Evolutionary conservation across 2,888 invertebrate genomes (phyloP).

Genomic region (Oligia strigilis): DNA sequence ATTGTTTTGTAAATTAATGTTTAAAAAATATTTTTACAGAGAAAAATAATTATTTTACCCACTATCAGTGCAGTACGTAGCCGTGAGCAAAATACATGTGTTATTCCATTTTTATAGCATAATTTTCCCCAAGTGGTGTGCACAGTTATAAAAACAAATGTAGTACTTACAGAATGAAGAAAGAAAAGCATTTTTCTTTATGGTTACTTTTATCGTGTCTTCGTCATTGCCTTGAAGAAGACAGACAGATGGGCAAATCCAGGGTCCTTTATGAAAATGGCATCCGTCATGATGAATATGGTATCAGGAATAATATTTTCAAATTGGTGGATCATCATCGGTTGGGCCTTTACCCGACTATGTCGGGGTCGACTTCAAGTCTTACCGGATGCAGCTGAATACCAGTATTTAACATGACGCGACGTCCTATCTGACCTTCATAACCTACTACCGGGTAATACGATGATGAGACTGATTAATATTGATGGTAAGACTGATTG

Average conservation of each 20-base stretch:
- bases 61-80: neutral
- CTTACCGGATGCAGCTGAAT: no score
- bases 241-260: neutral
- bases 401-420: no score
- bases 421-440: no score
- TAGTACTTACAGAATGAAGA: conserved; percentile 41
- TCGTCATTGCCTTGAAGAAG: neutral
- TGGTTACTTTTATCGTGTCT: neutral
- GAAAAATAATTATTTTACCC: conserved; percentile 11
- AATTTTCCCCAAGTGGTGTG: conserved; percentile 36
- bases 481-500: no score
- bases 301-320: neutral
- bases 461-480: no score
- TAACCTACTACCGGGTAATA: no score
- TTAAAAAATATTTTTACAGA: neutral
- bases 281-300: neutral
- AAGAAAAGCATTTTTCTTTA: conserved; percentile 29
- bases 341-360: no score
- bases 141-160: conserved; percentile 43
- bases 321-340: neutral
- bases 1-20: neutral
- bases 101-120: conserved; percentile 36
- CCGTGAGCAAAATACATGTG: conserved; percentile 3
- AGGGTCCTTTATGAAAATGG: neutral
- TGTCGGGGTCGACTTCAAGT: no score